phyloP scores from a whole-genome alignment of 2,797 vertebrate genomes.

The Pipistrellus nathusii region DNA sequence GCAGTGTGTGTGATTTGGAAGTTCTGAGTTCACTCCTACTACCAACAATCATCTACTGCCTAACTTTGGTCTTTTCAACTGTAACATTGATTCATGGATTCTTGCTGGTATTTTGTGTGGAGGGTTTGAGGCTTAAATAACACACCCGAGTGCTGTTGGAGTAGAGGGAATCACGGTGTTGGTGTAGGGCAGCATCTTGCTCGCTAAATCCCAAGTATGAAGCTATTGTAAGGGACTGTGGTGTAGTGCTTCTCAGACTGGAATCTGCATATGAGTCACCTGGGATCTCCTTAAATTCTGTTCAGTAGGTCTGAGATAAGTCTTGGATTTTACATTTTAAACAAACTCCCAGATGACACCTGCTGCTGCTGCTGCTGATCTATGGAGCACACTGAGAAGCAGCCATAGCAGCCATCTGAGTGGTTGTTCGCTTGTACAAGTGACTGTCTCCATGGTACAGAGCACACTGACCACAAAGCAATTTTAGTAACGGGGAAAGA shows the following conservation, averaged over 20 bases:
- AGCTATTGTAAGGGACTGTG: neutral
- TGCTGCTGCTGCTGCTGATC: neutral
- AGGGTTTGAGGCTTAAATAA: neutral
- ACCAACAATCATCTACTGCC: neutral
- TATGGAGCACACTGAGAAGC: neutral
- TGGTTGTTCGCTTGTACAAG: neutral
- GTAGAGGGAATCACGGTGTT: neutral
- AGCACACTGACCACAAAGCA: neutral
- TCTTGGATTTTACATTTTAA: neutral
- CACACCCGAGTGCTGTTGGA: neutral
- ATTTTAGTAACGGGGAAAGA: neutral
- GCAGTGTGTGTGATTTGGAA: neutral
- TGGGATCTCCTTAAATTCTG: neutral
- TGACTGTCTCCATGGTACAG: neutral
- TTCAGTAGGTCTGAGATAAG: neutral
- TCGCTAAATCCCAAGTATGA: neutral
- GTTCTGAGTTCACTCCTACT: neutral
- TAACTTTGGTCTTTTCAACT: constrained; percentile 21
- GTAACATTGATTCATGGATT: neutral
- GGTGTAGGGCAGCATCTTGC: neutral
- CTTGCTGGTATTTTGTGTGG: neutral
- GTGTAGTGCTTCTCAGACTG: neutral
- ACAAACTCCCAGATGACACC: neutral
- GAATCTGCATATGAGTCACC: neutral
- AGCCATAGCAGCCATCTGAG: neutral